phyloP scores from a whole-genome alignment of 2,888 invertebrate genomes.

The Drosophila yooni region DNA sequence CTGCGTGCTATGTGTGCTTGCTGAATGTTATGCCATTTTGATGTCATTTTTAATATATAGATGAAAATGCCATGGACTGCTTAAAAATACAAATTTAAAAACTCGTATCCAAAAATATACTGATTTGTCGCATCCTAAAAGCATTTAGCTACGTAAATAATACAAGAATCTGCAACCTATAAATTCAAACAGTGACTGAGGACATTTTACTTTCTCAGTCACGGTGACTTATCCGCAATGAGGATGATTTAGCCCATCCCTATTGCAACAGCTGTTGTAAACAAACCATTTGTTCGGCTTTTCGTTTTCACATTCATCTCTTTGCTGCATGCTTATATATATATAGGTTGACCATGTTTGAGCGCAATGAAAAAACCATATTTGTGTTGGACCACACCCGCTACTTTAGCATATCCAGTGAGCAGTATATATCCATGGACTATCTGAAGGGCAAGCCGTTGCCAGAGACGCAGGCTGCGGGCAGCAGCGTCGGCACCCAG shows the following conservation, averaged over 20 bases:
- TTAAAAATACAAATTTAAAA: neutral
- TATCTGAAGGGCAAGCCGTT: constrained; percentile 86
- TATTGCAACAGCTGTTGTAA: constrained; percentile 49
- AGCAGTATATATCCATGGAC: constrained; percentile 83
- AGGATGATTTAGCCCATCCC: constrained; percentile 18
- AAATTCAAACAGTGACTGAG: neutral
- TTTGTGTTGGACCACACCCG: constrained; percentile 98
- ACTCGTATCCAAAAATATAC: neutral
- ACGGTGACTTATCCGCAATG: neutral
- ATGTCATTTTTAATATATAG: neutral
- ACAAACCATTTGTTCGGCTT: constrained; percentile 28
- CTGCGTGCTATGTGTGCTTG: neutral
- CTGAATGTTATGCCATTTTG: neutral
- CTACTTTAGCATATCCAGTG: constrained; percentile 90
- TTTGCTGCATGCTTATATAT: neutral
- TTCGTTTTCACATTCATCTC: neutral
- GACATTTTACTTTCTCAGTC: neutral
- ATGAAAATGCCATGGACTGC: neutral
- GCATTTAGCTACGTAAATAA: neutral
- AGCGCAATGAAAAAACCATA: constrained; percentile 95
- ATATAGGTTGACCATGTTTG: constrained; percentile 68
- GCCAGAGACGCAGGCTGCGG: constrained; percentile 22
- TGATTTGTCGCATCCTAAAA: neutral
- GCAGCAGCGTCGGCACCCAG: constrained; percentile 85
- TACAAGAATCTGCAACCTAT: neutral